A percentile compares a stretch with the other conserved stretches of the same genome.
phyloP scores from a whole-genome alignment of 2,113 vertebrate genomes.

The Alaudala cheleensis region DNA sequence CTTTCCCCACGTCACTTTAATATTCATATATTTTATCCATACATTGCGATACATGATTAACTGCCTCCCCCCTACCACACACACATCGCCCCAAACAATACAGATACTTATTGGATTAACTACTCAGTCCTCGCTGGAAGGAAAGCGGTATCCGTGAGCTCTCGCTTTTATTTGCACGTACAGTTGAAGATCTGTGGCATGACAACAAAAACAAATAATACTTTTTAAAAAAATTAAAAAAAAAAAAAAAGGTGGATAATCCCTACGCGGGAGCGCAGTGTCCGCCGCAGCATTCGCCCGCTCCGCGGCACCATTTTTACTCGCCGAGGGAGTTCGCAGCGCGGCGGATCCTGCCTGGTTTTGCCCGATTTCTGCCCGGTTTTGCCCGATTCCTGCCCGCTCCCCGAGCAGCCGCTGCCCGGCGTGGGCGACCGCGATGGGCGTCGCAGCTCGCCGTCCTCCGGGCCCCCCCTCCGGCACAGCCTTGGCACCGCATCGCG shows the following conservation, averaged over 20 bases:
- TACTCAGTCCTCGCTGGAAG: constrained; percentile 38
- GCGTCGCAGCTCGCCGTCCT: background rate
- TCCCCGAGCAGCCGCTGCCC: background rate
- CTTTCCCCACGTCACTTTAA: background rate
- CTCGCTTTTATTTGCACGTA: constrained; percentile 46
- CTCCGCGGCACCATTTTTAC: constrained; percentile 7
- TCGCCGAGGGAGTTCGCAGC: background rate
- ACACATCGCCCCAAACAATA: background rate
- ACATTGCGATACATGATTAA: constrained; percentile 13
- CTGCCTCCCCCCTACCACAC: background rate
- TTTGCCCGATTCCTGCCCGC: background rate
- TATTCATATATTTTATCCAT: constrained; percentile 35
- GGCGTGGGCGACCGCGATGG: background rate
- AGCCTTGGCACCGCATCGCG: background rate
- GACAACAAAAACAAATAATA: background rate
- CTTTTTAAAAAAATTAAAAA: background rate
- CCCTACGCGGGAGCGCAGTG: constrained; percentile 27
- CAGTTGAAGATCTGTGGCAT: constrained; percentile 7
- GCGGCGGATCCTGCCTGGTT: background rate
- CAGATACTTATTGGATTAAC: constrained; percentile 54
- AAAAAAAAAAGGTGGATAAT: background rate
- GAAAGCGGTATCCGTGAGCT: constrained; percentile 21
- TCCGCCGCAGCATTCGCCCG: constrained; percentile 24
- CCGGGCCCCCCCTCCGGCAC: background rate
- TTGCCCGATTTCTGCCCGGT: background rate